Evolutionary conservation across 92 coral and sea anemone genomes (phyloP).

Genomic region (Isaurus tuberculatus): DNA sequence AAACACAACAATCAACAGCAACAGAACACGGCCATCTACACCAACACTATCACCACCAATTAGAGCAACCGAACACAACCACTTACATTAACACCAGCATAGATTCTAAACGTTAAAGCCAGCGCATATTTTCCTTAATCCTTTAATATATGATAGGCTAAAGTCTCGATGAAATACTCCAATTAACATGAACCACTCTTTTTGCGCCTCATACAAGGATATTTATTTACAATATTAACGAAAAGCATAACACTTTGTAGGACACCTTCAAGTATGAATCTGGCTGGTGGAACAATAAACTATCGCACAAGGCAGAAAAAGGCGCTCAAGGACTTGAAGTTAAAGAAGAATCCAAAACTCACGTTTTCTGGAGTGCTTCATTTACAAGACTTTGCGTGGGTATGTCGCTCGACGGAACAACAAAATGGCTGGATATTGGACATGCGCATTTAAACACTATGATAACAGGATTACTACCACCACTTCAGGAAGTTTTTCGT

Average conservation of each 20-base stretch:
- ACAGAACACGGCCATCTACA: too few relatives aligned
- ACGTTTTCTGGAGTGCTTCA: slow-evolving; percentile 23
- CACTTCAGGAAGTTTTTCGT: neutral
- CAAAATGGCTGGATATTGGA: slow-evolving; percentile 12
- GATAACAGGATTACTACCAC: neutral
- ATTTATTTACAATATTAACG: too few relatives aligned
- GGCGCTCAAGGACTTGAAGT: neutral
- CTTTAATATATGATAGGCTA: too few relatives aligned
- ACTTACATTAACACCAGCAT: too few relatives aligned
- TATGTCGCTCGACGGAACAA: neutral
- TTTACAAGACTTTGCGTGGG: slow-evolving; percentile 14
- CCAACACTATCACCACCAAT: too few relatives aligned
- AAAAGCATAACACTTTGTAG: neutral
- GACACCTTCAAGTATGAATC: neutral
- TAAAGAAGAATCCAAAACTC: neutral
- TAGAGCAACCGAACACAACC: too few relatives aligned
- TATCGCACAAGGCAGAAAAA: neutral
- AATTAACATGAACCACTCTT: too few relatives aligned
- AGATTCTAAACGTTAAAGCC: too few relatives aligned
- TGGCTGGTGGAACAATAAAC: neutral
- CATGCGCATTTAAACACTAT: neutral
- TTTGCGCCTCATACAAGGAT: too few relatives aligned
- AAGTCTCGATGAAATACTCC: too few relatives aligned
- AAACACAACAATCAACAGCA: too few relatives aligned
- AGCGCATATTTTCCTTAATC: too few relatives aligned